A percentile compares a stretch with the other conserved stretches of the same genome.
phyloP scores from a whole-genome alignment of 2,113 vertebrate genomes.

The Mandrillus leucophaeus region DNA sequence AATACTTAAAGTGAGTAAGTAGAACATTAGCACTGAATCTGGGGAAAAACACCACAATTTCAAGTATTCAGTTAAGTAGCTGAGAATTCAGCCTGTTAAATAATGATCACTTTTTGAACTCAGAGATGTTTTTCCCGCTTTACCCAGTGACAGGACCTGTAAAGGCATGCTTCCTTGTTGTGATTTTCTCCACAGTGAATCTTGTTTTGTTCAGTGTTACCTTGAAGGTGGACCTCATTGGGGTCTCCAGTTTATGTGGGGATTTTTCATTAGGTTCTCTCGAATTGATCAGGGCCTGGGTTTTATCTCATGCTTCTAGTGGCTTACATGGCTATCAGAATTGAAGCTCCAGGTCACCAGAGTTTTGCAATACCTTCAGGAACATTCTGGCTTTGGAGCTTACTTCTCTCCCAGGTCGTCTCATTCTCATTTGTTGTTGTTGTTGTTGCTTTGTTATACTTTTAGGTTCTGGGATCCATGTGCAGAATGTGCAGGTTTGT shows the following conservation, averaged over 20 bases:
- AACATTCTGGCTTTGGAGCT: background rate
- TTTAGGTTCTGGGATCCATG: too few relatives aligned
- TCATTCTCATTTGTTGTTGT: background rate
- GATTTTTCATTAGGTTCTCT: background rate
- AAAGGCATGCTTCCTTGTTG: background rate
- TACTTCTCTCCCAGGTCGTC: background rate
- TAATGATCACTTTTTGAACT: background rate
- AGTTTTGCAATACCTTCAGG: background rate
- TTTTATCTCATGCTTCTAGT: background rate
- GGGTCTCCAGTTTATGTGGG: background rate
- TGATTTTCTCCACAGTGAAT: background rate
- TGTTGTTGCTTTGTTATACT: too few relatives aligned
- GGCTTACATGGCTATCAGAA: background rate
- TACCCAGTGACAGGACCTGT: background rate
- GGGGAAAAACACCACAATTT: background rate
- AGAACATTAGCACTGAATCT: background rate
- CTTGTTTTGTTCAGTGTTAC: background rate
- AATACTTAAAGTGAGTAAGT: background rate
- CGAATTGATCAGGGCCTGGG: background rate
- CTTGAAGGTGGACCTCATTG: background rate
- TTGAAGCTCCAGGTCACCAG: background rate
- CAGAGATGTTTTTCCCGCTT: background rate
- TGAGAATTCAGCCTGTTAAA: background rate
- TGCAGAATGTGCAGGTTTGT: too few relatives aligned
- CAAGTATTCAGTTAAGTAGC: background rate